Base-by-base conservation (phyloP, 1,140 invertebrate species). In the Cotesia glomerata region DNA sequence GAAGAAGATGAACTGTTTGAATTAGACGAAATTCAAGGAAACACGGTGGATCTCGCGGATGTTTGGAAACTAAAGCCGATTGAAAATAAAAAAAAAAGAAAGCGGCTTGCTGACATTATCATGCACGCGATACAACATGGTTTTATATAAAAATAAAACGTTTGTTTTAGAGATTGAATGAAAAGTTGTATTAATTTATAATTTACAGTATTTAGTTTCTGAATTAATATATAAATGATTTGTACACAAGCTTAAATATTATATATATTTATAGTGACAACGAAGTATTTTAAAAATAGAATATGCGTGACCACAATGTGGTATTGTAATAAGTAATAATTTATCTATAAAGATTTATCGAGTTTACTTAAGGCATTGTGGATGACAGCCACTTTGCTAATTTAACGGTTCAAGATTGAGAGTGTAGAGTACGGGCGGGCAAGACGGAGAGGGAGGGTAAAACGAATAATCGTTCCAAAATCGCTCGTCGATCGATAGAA, bases 51-150 rank as follows among this genome's bases (percentile, higher is more conserved):
- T 64, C 81, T 87, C 34, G 75, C 74, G 9, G 82, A 86, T 63
- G 74, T 86, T 36, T 86, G 80, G 83, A 74, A 65, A 39, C 4
- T 84, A 16, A 69, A 74, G 35, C 80, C 84, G 11, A 79, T 86
- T 14, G 78, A 81, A 76, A 71, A 76, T 0, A 59, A 88, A 66
- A 84, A 82, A 11, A 90, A 89, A 18, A 85, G 89, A 52, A 82
- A 85, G 51, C 85, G 91, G 62, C 82, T 92, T 69, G 90, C 90
- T 0, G 87, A 91, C 72, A 88, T 91, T 14, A 85, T 92, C n/a
- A 88, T 90, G 39, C 90, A 92, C 79, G 91, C 89, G 70, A 88
- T 91, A 7, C 88, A 92, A 74, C 88, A 86, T 72, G 90, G 88
- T 26, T 92, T 89, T 79, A 87, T 92, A 81, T 89, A 84, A 79